These are phyloP conservation scores for Macrobrachium nipponense DNA, from an alignment of 1,140 invertebrate species.

Conservation along the genomic window DNA sequence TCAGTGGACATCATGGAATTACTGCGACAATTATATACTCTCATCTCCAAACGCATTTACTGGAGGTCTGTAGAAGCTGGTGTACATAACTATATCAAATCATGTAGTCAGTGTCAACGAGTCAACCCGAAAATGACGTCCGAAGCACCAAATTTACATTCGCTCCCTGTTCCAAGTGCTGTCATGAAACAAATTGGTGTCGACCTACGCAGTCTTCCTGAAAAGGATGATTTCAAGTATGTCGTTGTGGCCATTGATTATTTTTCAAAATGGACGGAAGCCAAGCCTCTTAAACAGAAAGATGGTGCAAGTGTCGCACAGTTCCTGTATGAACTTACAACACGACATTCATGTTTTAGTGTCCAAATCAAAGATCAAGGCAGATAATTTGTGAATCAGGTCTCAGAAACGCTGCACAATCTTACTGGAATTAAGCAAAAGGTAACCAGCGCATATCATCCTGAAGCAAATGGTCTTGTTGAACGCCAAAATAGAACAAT, in stretches of 20 bases:
- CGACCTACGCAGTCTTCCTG: conserved; percentile 39
- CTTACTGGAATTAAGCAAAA: conserved; percentile 38
- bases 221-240: conserved; percentile 37
- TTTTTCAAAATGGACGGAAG: conserved; percentile 48
- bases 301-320: conserved; percentile 36
- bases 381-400: conserved; percentile 38
- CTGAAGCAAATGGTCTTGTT: conserved; percentile 37
- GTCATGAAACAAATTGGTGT: conserved; percentile 44
- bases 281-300: conserved; percentile 36
- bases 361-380: conserved; percentile 27
- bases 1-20: conserved; percentile 27
- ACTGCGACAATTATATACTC: conserved; percentile 17
- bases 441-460: conserved; percentile 21
- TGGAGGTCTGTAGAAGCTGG: conserved; percentile 25
- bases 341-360: conserved; percentile 38
- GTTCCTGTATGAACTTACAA: conserved; percentile 42
- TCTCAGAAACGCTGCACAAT: conserved; percentile 35
- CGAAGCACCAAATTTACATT: conserved; percentile 27
- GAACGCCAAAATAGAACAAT: conserved; percentile 38
- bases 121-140: not conserved
- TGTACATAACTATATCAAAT: conserved; percentile 28
- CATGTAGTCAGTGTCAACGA: conserved; percentile 13
- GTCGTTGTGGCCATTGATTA: conserved; percentile 28
- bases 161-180: conserved; percentile 25
- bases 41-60: not conserved